phyloP scores from a whole-genome alignment of 2,113 vertebrate genomes.

The Cyanoliseus patagonus region DNA sequence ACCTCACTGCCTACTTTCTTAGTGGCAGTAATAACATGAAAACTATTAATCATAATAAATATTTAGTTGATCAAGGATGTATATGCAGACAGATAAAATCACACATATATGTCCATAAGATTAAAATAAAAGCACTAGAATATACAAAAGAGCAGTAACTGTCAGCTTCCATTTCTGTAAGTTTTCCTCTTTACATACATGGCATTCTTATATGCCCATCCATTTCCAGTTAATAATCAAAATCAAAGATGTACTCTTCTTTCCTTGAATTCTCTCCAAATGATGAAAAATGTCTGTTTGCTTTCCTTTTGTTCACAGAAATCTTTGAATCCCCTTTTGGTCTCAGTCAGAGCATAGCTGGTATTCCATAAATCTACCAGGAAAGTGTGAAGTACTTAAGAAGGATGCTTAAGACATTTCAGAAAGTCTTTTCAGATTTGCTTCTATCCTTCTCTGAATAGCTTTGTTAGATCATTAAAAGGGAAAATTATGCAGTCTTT shows the following conservation, averaged over 20 bases:
- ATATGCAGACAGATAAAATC: background rate
- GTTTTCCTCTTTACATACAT: background rate
- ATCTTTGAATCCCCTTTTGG: conserved; percentile 4
- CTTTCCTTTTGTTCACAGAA: background rate
- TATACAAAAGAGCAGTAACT: background rate
- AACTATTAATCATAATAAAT: background rate
- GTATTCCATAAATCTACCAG: background rate
- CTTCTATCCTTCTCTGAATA: background rate
- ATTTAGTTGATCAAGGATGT: background rate
- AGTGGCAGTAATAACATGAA: background rate
- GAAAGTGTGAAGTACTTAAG: background rate
- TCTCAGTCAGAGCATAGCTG: background rate
- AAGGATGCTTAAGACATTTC: background rate
- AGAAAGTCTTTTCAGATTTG: background rate
- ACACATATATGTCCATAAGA: background rate
- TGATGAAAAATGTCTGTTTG: background rate
- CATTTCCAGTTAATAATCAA: background rate
- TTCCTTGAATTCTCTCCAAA: background rate
- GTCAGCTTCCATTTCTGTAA: background rate
- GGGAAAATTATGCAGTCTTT: background rate
- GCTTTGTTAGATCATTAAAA: background rate
- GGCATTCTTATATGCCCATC: background rate
- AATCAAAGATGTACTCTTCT: conserved; percentile 5
- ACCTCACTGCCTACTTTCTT: background rate
- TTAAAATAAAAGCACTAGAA: background rate